A percentile compares a stretch with the other conserved stretches of the same genome.
phyloP scores from a whole-genome alignment of 2,113 vertebrate genomes.

The Setophaga coronata region DNA sequence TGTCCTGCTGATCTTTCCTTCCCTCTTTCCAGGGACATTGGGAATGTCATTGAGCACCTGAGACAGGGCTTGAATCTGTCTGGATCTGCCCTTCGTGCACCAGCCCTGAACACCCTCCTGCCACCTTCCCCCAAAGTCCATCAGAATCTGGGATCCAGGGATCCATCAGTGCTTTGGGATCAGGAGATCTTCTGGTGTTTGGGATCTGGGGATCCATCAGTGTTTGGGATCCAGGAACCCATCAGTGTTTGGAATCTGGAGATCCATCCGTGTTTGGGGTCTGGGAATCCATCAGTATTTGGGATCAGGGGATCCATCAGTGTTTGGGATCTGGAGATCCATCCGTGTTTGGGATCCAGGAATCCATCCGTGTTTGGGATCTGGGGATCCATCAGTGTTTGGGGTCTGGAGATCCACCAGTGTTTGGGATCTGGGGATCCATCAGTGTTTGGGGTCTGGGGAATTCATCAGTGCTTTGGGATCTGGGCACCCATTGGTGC shows the following conservation, averaged over 20 bases:
- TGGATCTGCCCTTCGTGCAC: not conserved
- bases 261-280: accelerated
- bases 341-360: no score
- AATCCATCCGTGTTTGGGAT: not conserved
- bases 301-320: no score
- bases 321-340: no score
- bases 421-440: not conserved
- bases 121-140: accelerated
- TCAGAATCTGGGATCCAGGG: accelerated
- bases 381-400: accelerated
- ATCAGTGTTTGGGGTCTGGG: not conserved
- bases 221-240: no score
- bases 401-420: accelerated
- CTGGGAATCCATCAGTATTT: no score
- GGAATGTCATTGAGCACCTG: not conserved
- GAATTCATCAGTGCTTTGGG: accelerated
- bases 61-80: accelerated
- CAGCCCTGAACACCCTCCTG: not conserved
- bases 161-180: accelerated
- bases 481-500: not conserved
- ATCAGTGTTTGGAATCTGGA: no score
- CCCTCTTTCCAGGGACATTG: not conserved
- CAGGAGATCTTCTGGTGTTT: no score
- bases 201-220: no score
- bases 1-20: not conserved